Evolutionary conservation across 1,140 invertebrate genomes (phyloP), one percentile per base, ranked within the genome.

Genomic region (Phymastichus coffea): DNA sequence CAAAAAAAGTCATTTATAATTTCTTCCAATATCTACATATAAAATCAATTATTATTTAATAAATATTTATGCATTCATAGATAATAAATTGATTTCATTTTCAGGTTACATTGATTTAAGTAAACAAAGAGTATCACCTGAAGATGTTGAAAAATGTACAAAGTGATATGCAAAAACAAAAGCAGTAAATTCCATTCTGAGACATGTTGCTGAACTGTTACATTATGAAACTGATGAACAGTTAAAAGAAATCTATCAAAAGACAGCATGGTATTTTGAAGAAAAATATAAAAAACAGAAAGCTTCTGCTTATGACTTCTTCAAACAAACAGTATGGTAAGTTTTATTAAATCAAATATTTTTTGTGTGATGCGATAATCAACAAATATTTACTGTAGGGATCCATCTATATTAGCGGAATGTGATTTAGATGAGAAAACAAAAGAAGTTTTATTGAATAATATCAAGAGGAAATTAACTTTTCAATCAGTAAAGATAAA

Each of bases 231-330:
- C 81, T 56, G 92, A 98, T 74, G 90, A 94, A 65, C 90, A 99
- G 73, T 77, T 99, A 33, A 97, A 99, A 72, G 92, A 98, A 60
- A 81, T 99, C 0, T 99, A 99, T 77, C 87, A 91, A 66, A 95
- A 95, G 71, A 99, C 97, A n/a, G 97, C 97, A 1, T 99, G 98
- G 98, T 84, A 90, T 75, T 99, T 99, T 83, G 98, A 99, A 79
- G 91, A 94, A 68, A 99, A 99, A 79, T 92, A 93, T 71, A 98
- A 97, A 73, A 98, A 95, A 75, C 85, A 87, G 10, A 83, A 84
- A 64, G 90, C 90, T 19, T 94, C 92, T 35, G 93, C 95, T 43
- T 99, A 98, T 81, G 98, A 99, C 78, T 93, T 94, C 65, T 99
- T 99, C 74, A 99, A 99, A 81, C 94, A 97, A 81, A 93, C 96